phyloP scores from a whole-genome alignment of 2,888 invertebrate species.

The Malthinus seriepunctatus region DNA sequence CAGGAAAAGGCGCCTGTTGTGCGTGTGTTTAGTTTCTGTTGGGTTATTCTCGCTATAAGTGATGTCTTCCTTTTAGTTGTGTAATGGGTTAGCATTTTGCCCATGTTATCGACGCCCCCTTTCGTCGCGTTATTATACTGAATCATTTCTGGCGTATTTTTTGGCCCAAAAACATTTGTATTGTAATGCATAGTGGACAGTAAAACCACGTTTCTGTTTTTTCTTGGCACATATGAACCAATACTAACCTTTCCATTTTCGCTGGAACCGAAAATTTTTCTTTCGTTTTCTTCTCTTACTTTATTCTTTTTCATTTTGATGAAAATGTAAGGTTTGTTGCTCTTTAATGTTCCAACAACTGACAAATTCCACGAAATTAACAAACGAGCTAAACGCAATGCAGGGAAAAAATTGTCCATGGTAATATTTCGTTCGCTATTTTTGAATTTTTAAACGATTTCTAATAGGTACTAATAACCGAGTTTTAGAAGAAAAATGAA shows the following conservation, averaged over 20 bases:
- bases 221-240: neutral
- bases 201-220: neutral
- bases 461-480: too few species aligned
- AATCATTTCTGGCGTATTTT: neutral
- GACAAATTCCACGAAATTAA: conserved; percentile 30
- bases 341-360: conserved; percentile 19
- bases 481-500: too few species aligned
- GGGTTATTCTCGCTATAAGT: neutral
- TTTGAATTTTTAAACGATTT: too few species aligned
- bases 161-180: neutral
- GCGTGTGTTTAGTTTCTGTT: neutral
- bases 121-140: neutral
- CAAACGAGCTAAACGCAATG: conserved; percentile 32
- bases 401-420: conserved; percentile 38
- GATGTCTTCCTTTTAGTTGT: neutral
- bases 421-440: conserved; percentile 38
- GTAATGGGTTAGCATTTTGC: neutral
- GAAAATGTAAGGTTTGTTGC: conserved; percentile 16
- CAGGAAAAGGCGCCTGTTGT: too few species aligned
- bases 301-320: too few species aligned
- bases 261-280: neutral
- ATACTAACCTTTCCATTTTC: too few species aligned
- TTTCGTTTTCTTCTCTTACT: too few species aligned
- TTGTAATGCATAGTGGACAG: neutral
- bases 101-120: neutral